phyloP scores from a whole-genome alignment of 2,113 vertebrate genomes.

The Suncus etruscus region DNA sequence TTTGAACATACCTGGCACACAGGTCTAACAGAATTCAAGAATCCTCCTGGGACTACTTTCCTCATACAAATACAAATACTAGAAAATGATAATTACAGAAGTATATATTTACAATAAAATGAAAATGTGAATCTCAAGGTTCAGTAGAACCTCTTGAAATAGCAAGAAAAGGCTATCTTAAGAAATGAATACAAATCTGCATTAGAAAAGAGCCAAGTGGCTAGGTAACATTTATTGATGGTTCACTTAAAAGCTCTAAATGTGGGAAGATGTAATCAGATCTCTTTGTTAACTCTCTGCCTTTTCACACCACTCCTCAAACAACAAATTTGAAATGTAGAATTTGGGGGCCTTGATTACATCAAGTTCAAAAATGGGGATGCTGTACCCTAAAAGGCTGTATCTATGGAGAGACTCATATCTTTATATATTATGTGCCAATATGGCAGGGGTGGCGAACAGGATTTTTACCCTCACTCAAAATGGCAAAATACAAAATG shows the following conservation, averaged over 20 bases:
- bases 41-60: background rate
- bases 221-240: background rate
- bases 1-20: background rate
- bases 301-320: background rate
- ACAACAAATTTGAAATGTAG: background rate
- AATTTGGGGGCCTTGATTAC: background rate
- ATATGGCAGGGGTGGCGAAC: too few relatives aligned
- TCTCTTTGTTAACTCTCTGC: background rate
- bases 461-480: too few relatives aligned
- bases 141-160: constrained; percentile 17
- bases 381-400: background rate
- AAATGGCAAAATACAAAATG: too few relatives aligned
- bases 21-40: constrained; percentile 1
- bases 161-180: constrained; percentile 6
- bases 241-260: background rate
- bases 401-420: background rate
- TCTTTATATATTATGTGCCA: too few relatives aligned
- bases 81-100: background rate
- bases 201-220: background rate
- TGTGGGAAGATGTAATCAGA: background rate
- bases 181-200: constrained; percentile 50
- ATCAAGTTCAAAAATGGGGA: background rate
- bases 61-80: background rate
- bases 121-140: constrained; percentile 41
- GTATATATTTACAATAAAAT: background rate